These are phyloP conservation scores for Asbolus verrucosus DNA, from an alignment of 1,140 invertebrate species.

Conservation along the genomic window DNA sequence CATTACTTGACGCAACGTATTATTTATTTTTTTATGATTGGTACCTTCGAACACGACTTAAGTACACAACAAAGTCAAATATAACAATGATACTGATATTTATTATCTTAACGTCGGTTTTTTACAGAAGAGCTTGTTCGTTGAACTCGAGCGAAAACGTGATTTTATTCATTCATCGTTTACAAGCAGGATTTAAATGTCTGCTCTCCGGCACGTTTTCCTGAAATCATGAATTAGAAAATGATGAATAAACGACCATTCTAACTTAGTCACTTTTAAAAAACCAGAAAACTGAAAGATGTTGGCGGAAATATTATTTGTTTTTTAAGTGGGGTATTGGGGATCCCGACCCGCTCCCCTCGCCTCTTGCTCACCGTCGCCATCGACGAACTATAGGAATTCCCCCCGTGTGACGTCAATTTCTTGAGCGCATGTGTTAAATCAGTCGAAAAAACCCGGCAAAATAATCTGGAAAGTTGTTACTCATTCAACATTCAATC, in stretches of 20 bases:
- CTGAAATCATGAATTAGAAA: background rate
- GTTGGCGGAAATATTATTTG: background rate
- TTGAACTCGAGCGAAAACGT: too few species aligned
- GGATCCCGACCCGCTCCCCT: constrained; percentile 19
- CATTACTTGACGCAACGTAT: too few species aligned
- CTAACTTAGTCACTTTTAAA: too few species aligned
- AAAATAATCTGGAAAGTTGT: constrained; percentile 45
- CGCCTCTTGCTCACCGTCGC: background rate
- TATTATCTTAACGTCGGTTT: too few species aligned
- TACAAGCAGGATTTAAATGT: too few species aligned
- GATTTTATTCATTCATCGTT: too few species aligned
- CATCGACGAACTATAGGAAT: constrained; percentile 25
- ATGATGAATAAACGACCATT: background rate
- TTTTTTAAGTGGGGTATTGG: constrained; percentile 28
- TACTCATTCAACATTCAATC: constrained; percentile 40
- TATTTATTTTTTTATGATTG: too few species aligned
- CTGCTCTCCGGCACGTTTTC: too few species aligned
- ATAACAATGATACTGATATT: too few species aligned
- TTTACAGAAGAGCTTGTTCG: too few species aligned
- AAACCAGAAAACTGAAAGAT: constrained; percentile 13
- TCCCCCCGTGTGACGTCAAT: constrained; percentile 37
- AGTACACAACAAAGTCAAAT: too few species aligned
- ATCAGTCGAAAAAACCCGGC: constrained; percentile 34
- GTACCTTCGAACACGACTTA: too few species aligned
- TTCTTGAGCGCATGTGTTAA: constrained; percentile 36